phyloP scores from a whole-genome alignment of 2,797 vertebrate species.

The Eurystomus glaucurus region DNA sequence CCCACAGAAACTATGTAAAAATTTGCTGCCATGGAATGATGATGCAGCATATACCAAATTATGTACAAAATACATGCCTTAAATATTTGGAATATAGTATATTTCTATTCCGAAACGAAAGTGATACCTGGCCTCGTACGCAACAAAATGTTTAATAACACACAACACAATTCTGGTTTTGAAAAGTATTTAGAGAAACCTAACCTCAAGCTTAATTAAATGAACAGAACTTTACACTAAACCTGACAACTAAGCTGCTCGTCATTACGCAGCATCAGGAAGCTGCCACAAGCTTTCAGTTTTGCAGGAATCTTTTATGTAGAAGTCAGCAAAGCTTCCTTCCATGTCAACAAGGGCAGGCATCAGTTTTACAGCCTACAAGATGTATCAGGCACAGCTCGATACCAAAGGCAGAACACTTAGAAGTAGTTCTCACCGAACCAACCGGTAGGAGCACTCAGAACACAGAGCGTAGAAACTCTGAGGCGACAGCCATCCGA shows the following conservation, averaged over 20 bases:
- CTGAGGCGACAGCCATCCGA: too few species aligned
- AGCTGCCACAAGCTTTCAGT: neutral
- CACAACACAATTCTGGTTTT: neutral
- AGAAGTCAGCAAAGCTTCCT: neutral
- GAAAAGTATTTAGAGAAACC: neutral
- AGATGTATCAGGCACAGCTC: neutral
- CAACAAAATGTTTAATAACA: neutral
- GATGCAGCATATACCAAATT: neutral
- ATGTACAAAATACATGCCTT: neutral
- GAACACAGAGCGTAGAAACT: neutral
- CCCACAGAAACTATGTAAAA: neutral
- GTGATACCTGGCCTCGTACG: neutral
- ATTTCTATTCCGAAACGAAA: neutral
- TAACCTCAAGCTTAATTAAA: slow-evolving; percentile 18
- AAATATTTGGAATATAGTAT: neutral
- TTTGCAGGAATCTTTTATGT: neutral
- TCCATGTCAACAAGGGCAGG: neutral
- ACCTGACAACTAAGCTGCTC: neutral
- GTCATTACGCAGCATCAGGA: neutral
- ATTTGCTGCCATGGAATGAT: neutral
- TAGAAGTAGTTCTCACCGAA: neutral
- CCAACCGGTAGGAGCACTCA: neutral
- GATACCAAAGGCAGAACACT: neutral
- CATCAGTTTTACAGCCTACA: neutral
- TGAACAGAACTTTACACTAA: neutral